Evolutionary conservation across 2,888 invertebrate species (phyloP), one percentile per base, ranked within the genome.

Genomic region (Drosophila affinis): DNA sequence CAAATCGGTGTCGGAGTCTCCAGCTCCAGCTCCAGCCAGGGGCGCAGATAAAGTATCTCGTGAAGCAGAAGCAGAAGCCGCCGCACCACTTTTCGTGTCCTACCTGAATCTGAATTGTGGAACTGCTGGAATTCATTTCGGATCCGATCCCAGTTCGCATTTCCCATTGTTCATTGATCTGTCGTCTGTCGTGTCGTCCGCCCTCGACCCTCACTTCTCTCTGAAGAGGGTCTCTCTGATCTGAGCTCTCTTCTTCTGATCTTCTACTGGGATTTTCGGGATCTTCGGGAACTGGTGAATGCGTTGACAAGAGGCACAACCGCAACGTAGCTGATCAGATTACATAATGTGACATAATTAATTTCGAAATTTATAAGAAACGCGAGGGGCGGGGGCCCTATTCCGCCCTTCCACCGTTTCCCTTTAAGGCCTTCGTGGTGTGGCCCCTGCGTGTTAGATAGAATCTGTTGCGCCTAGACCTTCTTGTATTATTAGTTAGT

Each of bases 271-370:
- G 6, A 24, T 24, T 24, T 24, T 24, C 24, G 5, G 29, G n/a
- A 39, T 39, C 14, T 39, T 14, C 10, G 14, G 39, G 65, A 39
- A 14, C 55, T 68, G 39, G 14, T 48, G 56, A 44, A 44, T 32
- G 70, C 65, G 65, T 67, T 69, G 65, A 67, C 53, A 59, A 60
- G 46, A 55, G 61, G 46, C 69, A 74, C 69, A 72, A 78, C 78
- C 82, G 62, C 78, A 81, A 48, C 58, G 52, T 45, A 60, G 79
- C 87, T 90, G 90, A 91, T 91, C 91, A 89, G 87, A 88, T 91
- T 91, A 91, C 91, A 89, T 91, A 91, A 91, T 91, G 87, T 91
- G 91, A 90, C 90, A 91, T 91, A 91, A 91, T 91, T 91, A 91
- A 90, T 91, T 91, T 86, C 74, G 78, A 87, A 81, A 81, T 80